A percentile compares a stretch with the other conserved stretches of the same genome.
Evolutionary conservation across 2,113 vertebrate genomes (phyloP).

Genomic region (Chiloscyllium plagiosum): DNA sequence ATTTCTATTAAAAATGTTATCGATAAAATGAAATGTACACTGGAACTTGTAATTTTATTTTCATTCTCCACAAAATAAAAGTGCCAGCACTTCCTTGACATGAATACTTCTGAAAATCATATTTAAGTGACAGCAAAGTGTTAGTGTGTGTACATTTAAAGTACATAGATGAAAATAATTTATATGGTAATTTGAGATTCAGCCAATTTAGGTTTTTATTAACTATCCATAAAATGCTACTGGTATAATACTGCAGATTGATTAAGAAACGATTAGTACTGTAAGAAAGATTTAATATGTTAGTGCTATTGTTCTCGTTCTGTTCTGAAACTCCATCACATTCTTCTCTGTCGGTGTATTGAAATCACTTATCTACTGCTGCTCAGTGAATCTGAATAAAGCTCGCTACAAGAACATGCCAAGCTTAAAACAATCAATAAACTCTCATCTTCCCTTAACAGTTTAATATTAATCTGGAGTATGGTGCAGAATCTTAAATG

Average conservation of each 20-base stretch:
- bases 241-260: conserved; percentile 47
- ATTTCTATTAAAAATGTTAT: conserved; percentile 18
- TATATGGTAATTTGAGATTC: conserved; percentile 31
- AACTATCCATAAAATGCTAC: conserved; percentile 35
- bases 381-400: conserved; percentile 78
- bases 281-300: conserved; percentile 80
- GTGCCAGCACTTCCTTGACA: neutral
- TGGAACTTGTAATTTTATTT: conserved; percentile 9
- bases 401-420: conserved; percentile 72
- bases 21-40: neutral
- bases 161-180: conserved; percentile 30
- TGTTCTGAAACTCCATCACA: conserved; percentile 57
- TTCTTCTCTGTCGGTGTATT: conserved; percentile 79
- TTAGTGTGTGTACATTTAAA: neutral
- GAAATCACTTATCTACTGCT: conserved; percentile 82
- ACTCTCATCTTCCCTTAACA: conserved; percentile 89
- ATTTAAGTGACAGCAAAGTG: conserved; percentile 13
- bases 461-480: conserved; percentile 85
- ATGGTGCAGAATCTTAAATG: conserved; percentile 72
- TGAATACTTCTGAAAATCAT: conserved; percentile 13
- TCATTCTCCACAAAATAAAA: neutral
- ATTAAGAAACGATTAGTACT: conserved; percentile 76
- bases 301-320: conserved; percentile 68
- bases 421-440: conserved; percentile 88
- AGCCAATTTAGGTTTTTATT: conserved; percentile 34